phyloP scores from a whole-genome alignment of 2,113 vertebrate species.

The Urocolius indicus region DNA sequence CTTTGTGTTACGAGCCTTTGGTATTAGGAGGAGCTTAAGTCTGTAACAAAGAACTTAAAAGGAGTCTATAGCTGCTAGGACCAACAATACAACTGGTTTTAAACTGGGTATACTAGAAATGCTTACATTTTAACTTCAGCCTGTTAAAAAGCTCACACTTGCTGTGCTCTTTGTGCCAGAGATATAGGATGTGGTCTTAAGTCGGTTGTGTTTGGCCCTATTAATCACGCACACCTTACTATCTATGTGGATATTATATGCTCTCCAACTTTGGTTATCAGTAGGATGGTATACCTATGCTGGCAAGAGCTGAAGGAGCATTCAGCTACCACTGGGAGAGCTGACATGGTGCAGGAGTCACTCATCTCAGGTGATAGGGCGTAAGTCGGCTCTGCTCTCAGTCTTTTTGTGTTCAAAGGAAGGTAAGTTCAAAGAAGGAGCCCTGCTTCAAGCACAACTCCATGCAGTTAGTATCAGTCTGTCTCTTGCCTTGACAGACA shows the following conservation, averaged over 20 bases:
- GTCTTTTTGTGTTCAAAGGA: not conserved
- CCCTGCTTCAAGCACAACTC: not conserved
- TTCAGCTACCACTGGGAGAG: fast-evolving
- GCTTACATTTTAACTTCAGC: not conserved
- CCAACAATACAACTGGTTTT: not conserved
- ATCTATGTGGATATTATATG: too few relatives aligned
- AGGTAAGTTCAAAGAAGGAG: not conserved
- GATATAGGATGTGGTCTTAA: fast-evolving
- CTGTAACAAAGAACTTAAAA: not conserved
- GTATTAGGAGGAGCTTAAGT: not conserved
- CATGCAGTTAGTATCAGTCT: not conserved
- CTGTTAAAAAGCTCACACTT: not conserved
- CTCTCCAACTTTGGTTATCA: not conserved
- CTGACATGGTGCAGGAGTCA: not conserved
- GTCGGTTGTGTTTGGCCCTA: not conserved
- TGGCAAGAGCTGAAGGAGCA: not conserved
- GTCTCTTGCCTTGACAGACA: not conserved
- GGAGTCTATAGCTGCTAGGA: not conserved
- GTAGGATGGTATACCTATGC: not conserved
- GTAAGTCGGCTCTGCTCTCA: fast-evolving
- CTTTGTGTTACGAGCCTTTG: not conserved
- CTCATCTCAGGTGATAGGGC: not conserved
- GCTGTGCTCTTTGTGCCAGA: not conserved
- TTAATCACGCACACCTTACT: fast-evolving
- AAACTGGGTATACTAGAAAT: not conserved